These are phyloP conservation scores for Nomada ferruginata DNA, from an alignment of 2,888 invertebrate species.

Conservation along the genomic window DNA sequence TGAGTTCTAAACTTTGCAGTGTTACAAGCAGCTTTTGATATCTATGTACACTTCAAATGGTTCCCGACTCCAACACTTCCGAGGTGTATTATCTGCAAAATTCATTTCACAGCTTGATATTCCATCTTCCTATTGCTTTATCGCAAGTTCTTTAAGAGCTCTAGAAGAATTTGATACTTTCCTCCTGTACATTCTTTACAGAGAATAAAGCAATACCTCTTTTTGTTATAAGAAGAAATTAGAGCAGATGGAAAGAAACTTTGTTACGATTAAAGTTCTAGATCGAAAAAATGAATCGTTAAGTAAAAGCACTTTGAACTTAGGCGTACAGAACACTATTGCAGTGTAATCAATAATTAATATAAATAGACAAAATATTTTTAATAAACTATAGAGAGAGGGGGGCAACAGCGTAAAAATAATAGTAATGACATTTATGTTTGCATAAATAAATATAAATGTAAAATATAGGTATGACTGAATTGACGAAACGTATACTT, in stretches of 20 bases:
- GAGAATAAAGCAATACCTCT: neutral
- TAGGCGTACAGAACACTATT: neutral
- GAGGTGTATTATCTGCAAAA: too few relatives aligned
- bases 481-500: too few relatives aligned
- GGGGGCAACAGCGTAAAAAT: too few relatives aligned
- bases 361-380: too few relatives aligned
- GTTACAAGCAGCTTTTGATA: neutral
- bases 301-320: neutral
- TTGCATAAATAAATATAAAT: too few relatives aligned
- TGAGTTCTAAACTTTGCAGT: neutral
- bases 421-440: too few relatives aligned
- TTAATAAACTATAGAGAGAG: too few relatives aligned
- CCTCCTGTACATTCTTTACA: neutral
- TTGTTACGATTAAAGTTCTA: slow-evolving; percentile 11
- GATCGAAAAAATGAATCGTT: neutral
- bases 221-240: neutral
- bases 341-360: too few relatives aligned
- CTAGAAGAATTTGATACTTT: neutral
- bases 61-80: neutral
- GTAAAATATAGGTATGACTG: too few relatives aligned
- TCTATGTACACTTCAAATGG: neutral
- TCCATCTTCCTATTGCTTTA: too few relatives aligned
- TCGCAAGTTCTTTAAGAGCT: too few relatives aligned
- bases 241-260: neutral
- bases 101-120: too few relatives aligned